Percentiles rank a stretch among this genome's conserved stretches.
Conservation (phyloP, 2,888 invertebrate species). For the Herminia tarsipennalis region DNA sequence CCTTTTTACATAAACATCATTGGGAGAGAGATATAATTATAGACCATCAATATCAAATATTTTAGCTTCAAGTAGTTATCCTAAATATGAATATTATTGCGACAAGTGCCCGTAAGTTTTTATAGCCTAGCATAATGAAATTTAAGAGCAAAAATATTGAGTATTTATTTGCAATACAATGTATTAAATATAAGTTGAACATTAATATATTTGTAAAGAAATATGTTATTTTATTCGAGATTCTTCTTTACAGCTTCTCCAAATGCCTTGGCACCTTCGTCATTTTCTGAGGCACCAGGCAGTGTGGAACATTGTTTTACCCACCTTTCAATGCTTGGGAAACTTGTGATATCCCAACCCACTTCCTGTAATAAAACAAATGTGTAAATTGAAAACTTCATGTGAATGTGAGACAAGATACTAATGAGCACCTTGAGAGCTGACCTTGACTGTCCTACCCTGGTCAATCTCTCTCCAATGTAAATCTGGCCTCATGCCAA, state of each 20-base stretch:
- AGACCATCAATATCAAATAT: no score
- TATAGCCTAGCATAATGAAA: no score
- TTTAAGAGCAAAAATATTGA: constrained; percentile 19
- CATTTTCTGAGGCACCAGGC: constrained; percentile 86
- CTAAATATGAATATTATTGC: no score
- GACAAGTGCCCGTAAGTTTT: no score
- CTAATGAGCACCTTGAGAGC: no score
- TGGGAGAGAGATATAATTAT: no score
- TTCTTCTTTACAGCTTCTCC: constrained; percentile 86
- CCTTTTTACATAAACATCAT: no score
- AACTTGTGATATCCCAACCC: constrained; percentile 85
- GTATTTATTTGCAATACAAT: constrained; percentile 17
- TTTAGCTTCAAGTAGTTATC: no score
- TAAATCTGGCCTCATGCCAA: no score
- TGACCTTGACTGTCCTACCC: no score
- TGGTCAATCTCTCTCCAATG: no score
- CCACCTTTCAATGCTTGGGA: constrained; percentile 86
- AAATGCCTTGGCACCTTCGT: constrained; percentile 85
- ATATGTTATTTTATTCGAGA: constrained; percentile 50
- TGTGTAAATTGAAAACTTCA: neutral
- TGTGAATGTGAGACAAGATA: no score
- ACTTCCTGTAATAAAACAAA: constrained; percentile 74
- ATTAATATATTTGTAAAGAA: constrained; percentile 25
- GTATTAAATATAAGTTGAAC: constrained; percentile 27
- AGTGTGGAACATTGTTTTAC: constrained; percentile 83